Evolutionary conservation across 2,797 vertebrate genomes (phyloP).

Genomic region (Corythornis leucogaster): DNA sequence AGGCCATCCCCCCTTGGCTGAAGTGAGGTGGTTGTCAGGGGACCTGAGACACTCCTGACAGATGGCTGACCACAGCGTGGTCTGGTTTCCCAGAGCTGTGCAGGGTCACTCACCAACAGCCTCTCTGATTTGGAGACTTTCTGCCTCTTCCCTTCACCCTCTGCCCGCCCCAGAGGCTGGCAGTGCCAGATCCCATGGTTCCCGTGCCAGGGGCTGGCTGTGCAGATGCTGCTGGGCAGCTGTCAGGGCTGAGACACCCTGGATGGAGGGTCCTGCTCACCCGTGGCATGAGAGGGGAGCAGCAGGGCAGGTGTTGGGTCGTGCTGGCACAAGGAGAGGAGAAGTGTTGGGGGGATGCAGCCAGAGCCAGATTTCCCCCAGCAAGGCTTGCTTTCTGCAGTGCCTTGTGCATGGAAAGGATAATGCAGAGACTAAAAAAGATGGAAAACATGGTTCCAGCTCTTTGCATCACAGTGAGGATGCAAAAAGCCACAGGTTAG

Average conservation of each 20-base stretch:
- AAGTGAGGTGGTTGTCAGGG: neutral
- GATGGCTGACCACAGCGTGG: neutral
- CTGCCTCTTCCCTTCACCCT: neutral
- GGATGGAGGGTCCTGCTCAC: neutral
- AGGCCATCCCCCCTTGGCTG: neutral
- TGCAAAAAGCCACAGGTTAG: neutral
- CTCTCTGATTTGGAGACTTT: rapidly evolving
- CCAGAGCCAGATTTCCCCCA: neutral
- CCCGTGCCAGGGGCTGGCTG: too few relatives aligned
- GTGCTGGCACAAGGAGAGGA: neutral
- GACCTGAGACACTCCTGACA: neutral
- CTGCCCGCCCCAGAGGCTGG: neutral
- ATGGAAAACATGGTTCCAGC: neutral
- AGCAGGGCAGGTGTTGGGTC: neutral
- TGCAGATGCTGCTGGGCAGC: too few relatives aligned
- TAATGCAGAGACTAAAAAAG: neutral
- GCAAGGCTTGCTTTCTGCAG: neutral
- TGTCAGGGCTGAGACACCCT: rapidly evolving
- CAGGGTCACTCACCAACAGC: neutral
- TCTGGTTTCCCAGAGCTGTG: neutral
- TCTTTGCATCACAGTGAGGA: neutral
- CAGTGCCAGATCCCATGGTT: neutral
- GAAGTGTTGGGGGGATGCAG: neutral
- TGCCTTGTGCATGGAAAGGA: neutral
- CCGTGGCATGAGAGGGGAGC: neutral